Evolutionary conservation across 2,113 vertebrate genomes (phyloP).

Genomic region (Phrynosoma blainvillii): DNA sequence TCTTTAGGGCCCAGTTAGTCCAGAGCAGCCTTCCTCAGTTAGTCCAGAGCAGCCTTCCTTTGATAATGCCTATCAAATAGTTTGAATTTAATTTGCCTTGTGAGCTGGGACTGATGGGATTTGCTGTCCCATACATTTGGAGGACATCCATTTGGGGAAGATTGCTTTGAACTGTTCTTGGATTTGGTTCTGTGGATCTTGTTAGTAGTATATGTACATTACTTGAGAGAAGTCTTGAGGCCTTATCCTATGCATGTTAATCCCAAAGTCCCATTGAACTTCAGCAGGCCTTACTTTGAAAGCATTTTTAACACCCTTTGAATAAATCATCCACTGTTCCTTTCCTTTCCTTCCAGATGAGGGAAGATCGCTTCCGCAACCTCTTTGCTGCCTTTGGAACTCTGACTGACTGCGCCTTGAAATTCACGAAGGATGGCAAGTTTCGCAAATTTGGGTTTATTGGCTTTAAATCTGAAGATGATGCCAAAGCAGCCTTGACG

Average conservation of each 20-base stretch:
- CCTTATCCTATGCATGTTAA: neutral
- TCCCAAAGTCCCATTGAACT: neutral
- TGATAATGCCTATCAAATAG: too few species aligned
- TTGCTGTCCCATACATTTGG: too few species aligned
- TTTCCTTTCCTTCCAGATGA: slow-evolving; percentile 78
- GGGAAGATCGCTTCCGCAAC: slow-evolving; percentile 88
- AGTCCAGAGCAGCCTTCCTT: too few species aligned
- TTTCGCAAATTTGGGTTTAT: slow-evolving; percentile 97
- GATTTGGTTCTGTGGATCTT: too few species aligned
- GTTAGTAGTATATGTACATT: too few species aligned
- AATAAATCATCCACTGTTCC: accelerated
- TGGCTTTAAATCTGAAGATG: slow-evolving; percentile 89
- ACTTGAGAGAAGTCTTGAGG: neutral
- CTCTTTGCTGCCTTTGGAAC: slow-evolving; percentile 89
- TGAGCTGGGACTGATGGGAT: too few species aligned
- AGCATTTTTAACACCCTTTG: accelerated
- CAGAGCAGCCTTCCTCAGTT: too few species aligned
- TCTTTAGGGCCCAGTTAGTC: too few species aligned
- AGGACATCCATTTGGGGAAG: too few species aligned
- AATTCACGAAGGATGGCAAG: slow-evolving; percentile 93
- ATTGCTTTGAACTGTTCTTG: too few species aligned
- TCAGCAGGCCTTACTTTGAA: neutral
- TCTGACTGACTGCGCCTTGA: slow-evolving; percentile 89
- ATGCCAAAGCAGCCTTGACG: slow-evolving; percentile 80
- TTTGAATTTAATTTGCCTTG: too few species aligned